Conservation (phyloP, 2,113 vertebrate species). For the Oncorhynchus keta region DNA sequence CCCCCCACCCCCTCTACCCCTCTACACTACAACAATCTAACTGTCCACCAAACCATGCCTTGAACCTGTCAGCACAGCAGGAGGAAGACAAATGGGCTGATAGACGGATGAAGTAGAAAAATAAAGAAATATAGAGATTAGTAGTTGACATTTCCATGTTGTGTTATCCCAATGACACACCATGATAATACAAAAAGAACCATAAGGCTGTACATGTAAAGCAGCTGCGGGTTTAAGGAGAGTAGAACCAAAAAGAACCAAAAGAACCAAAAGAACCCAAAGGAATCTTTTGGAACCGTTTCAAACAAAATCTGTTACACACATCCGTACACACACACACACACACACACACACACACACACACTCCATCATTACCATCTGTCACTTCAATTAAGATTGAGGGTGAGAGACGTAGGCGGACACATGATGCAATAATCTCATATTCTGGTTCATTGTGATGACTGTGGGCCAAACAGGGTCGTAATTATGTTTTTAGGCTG, state of each 20-base stretch:
- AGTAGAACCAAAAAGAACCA: conserved; percentile 33
- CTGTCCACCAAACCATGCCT: too few relatives aligned
- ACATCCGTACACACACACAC: neutral
- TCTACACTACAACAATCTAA: too few relatives aligned
- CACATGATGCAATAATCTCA: conserved; percentile 66
- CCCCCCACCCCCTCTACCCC: too few relatives aligned
- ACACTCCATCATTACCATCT: conserved; percentile 29
- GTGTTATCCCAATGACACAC: neutral
- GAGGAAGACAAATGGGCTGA: neutral
- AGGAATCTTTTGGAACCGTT: conserved; percentile 57
- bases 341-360: neutral
- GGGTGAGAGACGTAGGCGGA: conserved; percentile 60
- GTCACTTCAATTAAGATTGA: conserved; percentile 52
- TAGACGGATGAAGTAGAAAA: neutral
- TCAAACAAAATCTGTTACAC: conserved; percentile 53
- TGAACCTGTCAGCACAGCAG: too few relatives aligned
- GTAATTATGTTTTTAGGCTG: conserved; percentile 30
- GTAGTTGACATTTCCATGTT: too few relatives aligned
- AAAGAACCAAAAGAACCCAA: conserved; percentile 10
- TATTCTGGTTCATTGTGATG: conserved; percentile 58
- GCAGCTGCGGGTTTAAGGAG: conserved; percentile 67
- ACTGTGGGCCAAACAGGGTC: conserved; percentile 36
- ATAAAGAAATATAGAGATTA: neutral
- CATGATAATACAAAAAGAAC: neutral
- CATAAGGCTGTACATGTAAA: conserved; percentile 56